Base-by-base conservation (phyloP, 92 coral and sea anemone species). In the Bergia puertoricense region DNA sequence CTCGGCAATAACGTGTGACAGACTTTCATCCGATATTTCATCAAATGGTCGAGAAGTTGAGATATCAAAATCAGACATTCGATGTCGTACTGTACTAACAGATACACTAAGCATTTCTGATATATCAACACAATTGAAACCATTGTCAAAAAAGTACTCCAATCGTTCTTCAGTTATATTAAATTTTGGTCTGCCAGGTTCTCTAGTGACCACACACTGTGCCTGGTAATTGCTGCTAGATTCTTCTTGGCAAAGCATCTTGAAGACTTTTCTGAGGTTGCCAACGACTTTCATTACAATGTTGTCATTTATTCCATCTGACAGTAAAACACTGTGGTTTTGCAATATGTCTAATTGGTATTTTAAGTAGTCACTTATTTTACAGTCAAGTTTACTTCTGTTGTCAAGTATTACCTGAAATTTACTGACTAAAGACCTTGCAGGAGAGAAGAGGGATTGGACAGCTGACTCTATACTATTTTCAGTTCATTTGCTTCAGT, bases 171-270 rank as follows among this genome's bases (percentile, higher is more conserved):
- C 85, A 40, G 82, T 88, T 36, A 88, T 81, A 23, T 16, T 13
- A 43, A 88, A 48, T 75, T 88, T 69, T 23, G 90, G 90, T 76
- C 90, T 88, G 20, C 90, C 87, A 67, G 90, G 87, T 48, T 59
- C 69, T 8, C 69, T n/a, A 23, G 50, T 79, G 77, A 73, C 20
- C 0, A 37, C 42, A 54, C 59, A 54, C 2, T 54, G 59, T 54
- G 59, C 2, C 59, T 54, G 59, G 59, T 54, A 54, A 54, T 54
- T 54, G 59, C 59, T 54, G 59, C 16, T 13, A 22, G 74, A 18
- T 18, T 68, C 59, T 42, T 57, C 76, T 82, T 82, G 44, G 13
- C 23, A 65, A 51, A 30, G 72, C 72, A 82, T 22, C n/a, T 59
- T 44, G 51, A 82, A 82, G 11, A 30, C 14, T 38, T 10, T 56